A percentile compares a stretch with the other conserved stretches of the same genome.
phyloP scores from a whole-genome alignment of 2,113 vertebrate genomes.

The Melanerpes aurifrons region DNA sequence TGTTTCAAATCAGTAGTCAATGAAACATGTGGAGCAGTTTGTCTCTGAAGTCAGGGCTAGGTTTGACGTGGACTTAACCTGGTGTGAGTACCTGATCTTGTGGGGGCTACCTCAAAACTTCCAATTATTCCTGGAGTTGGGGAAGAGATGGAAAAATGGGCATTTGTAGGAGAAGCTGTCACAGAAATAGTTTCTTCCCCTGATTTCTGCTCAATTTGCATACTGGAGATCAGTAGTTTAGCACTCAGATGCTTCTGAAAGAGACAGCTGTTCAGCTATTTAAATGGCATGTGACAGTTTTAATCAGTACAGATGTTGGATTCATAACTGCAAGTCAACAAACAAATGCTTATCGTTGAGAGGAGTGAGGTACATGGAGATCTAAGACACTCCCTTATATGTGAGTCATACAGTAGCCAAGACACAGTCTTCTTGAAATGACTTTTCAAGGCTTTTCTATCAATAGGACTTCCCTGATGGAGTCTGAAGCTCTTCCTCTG shows the following conservation, averaged over 20 bases:
- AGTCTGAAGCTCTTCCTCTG: neutral
- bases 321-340: neutral
- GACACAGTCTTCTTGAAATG: neutral
- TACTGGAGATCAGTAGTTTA: neutral
- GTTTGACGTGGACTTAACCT: neutral
- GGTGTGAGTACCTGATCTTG: neutral
- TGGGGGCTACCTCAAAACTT: neutral
- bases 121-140: neutral
- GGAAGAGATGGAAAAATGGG: neutral
- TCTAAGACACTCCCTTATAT: neutral
- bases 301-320: neutral
- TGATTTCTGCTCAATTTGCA: slow-evolving; percentile 12
- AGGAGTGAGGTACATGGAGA: neutral
- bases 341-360: neutral
- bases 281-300: neutral
- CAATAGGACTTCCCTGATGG: neutral
- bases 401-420: neutral
- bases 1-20: neutral
- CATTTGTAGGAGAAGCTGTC: neutral
- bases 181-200: neutral
- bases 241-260: neutral
- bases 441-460: neutral
- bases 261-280: slow-evolving; percentile 14
- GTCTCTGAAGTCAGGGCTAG: neutral
- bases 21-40: neutral